phyloP scores from a whole-genome alignment of 2,797 vertebrate genomes.

The Coluber constrictor region DNA sequence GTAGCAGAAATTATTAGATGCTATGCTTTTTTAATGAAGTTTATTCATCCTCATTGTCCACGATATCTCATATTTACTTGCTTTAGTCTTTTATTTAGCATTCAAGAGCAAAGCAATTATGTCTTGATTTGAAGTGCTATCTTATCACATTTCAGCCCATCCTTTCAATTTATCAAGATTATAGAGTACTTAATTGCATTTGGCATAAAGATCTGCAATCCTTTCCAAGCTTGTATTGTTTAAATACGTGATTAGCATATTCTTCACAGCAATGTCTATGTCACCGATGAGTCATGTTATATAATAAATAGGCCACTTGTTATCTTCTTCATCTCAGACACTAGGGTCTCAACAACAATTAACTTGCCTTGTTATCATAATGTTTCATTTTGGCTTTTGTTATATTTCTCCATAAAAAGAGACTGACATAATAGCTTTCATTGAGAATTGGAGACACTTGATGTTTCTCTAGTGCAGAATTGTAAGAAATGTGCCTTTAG shows the following conservation, averaged over 20 bases:
- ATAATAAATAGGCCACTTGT: conserved; percentile 26
- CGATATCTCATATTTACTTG: neutral
- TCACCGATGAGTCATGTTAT: conserved; percentile 26
- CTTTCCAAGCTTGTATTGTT: conserved; percentile 27
- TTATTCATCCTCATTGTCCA: neutral
- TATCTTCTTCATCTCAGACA: conserved; percentile 24
- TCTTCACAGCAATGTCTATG: conserved; percentile 22
- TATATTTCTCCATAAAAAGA: conserved; percentile 29
- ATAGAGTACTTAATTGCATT: conserved; percentile 14
- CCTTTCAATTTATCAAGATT: conserved; percentile 31
- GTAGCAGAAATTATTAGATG: neutral
- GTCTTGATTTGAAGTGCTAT: conserved; percentile 25
- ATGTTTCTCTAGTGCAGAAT: conserved; percentile 8
- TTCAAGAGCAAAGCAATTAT: conserved; percentile 36
- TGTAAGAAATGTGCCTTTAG: neutral
- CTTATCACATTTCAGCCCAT: conserved; percentile 22
- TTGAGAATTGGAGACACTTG: conserved; percentile 15
- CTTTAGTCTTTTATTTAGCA: conserved; percentile 11
- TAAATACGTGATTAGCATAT: conserved; percentile 18
- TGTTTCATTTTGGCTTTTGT: conserved; percentile 29
- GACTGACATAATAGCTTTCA: conserved; percentile 4
- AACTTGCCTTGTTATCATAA: conserved; percentile 36
- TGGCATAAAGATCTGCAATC: conserved; percentile 8
- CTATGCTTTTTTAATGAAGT: neutral
- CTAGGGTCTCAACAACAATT: conserved; percentile 34